These are phyloP conservation scores for Drosophila sechellia DNA, from an alignment of 1,140 invertebrate genomes.

Conservation along the genomic window DNA sequence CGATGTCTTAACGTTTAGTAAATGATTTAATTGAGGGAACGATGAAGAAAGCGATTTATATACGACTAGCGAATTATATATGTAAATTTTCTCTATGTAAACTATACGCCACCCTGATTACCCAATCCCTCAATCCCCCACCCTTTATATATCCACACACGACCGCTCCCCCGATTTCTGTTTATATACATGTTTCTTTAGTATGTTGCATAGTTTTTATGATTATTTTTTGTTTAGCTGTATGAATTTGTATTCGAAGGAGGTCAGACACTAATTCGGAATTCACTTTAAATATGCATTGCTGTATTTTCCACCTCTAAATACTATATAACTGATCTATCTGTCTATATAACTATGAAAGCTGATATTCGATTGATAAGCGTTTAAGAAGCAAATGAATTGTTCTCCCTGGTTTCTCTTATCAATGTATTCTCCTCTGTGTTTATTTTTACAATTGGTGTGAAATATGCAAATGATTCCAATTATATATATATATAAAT, in stretches of 20 bases:
- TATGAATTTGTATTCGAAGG: slow-evolving; percentile 30
- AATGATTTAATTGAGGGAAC: slow-evolving; percentile 21
- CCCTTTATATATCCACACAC: background rate
- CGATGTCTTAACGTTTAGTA: slow-evolving; percentile 31
- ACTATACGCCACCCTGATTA: slow-evolving; percentile 6
- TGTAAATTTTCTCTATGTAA: slow-evolving; percentile 50
- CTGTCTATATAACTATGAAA: background rate
- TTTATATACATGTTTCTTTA: slow-evolving; percentile 45
- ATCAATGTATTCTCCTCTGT: slow-evolving; percentile 37
- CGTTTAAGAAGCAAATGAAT: slow-evolving; percentile 7
- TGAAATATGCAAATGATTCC: slow-evolving; percentile 46
- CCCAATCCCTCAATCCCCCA: background rate
- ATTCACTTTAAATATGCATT: slow-evolving; percentile 28
- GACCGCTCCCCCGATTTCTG: slow-evolving; percentile 10
- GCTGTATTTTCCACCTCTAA: slow-evolving; percentile 20
- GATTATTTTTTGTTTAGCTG: slow-evolving; percentile 51
- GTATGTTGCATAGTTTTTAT: slow-evolving; percentile 69
- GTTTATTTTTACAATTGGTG: slow-evolving; percentile 41
- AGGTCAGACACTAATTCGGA: slow-evolving; percentile 35
- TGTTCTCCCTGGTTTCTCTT: slow-evolving; percentile 18
- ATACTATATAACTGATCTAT: slow-evolving; percentile 5
- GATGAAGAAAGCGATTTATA: slow-evolving; percentile 49
- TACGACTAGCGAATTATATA: slow-evolving; percentile 69
- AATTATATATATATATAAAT: slow-evolving; percentile 35
- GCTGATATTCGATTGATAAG: slow-evolving; percentile 11